Conservation (phyloP, 2,113 vertebrate genomes). For the Oryzias curvinotus region DNA sequence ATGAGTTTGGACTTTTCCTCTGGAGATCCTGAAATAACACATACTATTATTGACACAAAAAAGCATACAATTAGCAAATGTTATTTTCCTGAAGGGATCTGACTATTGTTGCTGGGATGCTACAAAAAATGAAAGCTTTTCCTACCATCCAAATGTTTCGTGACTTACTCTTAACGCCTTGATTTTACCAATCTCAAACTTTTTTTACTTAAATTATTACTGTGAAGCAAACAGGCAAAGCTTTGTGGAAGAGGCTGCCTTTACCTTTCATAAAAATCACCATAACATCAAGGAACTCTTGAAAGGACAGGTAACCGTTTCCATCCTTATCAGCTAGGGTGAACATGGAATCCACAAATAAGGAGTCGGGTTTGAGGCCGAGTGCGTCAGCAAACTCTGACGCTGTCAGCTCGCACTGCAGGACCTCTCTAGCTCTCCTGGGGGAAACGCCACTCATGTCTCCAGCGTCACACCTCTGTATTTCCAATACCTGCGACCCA, state of each 20-base stretch:
- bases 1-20: conserved; percentile 92
- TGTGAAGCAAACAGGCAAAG: neutral
- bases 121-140: too few relatives aligned
- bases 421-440: conserved; percentile 81
- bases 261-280: conserved; percentile 96
- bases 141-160: too few relatives aligned
- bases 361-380: conserved; percentile 86
- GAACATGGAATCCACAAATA: conserved; percentile 97
- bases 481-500: conserved; percentile 85
- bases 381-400: conserved; percentile 89
- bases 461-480: conserved; percentile 81
- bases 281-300: conserved; percentile 94
- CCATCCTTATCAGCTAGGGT: conserved; percentile 92
- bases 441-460: conserved; percentile 76
- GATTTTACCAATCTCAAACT: too few relatives aligned
- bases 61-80: neutral
- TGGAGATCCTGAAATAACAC: conserved; percentile 79
- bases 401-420: conserved; percentile 88
- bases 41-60: neutral
- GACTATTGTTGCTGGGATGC: too few relatives aligned
- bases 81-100: too few relatives aligned
- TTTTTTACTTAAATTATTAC: neutral
- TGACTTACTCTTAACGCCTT: too few relatives aligned
- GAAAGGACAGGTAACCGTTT: conserved; percentile 94
- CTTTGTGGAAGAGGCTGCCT: neutral